Evolutionary conservation across 2,113 vertebrate genomes (phyloP), one percentile per base, ranked within the genome.

Genomic region (Alosa alosa): DNA sequence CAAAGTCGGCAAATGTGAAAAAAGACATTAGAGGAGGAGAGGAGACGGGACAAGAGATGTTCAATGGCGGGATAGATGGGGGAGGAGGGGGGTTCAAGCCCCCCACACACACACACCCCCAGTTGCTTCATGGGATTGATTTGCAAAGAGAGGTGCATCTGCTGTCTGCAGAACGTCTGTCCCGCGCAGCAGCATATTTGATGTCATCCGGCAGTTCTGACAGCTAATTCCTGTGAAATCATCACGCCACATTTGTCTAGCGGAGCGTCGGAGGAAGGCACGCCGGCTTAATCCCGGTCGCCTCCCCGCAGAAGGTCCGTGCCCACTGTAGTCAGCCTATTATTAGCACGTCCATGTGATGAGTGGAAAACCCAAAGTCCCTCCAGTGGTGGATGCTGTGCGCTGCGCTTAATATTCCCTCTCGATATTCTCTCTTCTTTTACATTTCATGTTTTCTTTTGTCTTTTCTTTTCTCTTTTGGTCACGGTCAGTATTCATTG

Each of bases 201-300:
- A 89, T 85, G 86, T 84, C 72, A 81, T 84, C 68, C 72, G 25
- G 78, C 88, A 84, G 91, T 89, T 91, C 86, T 86, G 84, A 87
- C 88, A 85, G 90, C 88, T 90, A 87, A 86, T 90, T 93, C 89
- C 85, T 90, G 88, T 90, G 88, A 91, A 93, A 90, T 93, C 92
- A 94, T 94, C 93, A 91, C 90, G 88, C 87, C 87, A 85, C 89
- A 93, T 93, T 92, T 91, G 93, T 92, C 93, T 92, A 93, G 90
- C 92, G 92, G 72, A 93, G 90, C 93, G 92, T 92, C 91, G 90
- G 90, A 90, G 90, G 91, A 92, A 91, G 91, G 90, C 87, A 86
- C 75, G 89, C 90, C 89, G 89, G 89, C 90, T 91, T 87, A 88
- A 90, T 89, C 85, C 1, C 31, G 81, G 86, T 84, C 20, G 15